Evolutionary conservation across 2,888 invertebrate genomes (phyloP).

Genomic region (Calameuta idolon): DNA sequence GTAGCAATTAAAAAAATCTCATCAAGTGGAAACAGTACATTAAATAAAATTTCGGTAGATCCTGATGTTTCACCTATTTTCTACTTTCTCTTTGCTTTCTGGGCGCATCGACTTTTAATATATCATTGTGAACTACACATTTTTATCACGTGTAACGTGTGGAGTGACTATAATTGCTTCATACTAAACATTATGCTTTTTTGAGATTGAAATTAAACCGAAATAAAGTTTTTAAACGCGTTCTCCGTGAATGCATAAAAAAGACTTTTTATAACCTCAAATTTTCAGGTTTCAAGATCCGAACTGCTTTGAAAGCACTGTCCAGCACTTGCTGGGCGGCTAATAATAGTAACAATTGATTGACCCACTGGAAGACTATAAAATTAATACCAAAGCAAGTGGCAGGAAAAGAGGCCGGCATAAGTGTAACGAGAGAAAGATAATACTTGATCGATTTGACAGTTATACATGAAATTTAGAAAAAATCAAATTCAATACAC

Average conservation of each 20-base stretch:
- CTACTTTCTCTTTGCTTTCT: neutral
- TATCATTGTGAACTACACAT: neutral
- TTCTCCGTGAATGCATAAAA: neutral
- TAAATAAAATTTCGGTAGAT: neutral
- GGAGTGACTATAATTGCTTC: neutral
- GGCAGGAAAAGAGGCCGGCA: slow-evolving; percentile 3
- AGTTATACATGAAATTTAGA: neutral
- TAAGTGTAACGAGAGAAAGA: neutral
- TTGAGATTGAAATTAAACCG: neutral
- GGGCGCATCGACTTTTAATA: neutral
- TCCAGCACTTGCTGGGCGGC: neutral
- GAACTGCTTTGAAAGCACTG: too few relatives aligned
- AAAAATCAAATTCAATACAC: neutral
- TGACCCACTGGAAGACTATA: slow-evolving; percentile 36
- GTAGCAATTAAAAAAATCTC: neutral
- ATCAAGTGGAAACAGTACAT: neutral
- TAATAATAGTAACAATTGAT: slow-evolving; percentile 9
- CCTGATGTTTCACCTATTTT: neutral
- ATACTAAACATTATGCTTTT: neutral
- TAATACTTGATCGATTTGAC: neutral
- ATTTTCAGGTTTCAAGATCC: neutral
- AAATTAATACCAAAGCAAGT: slow-evolving; percentile 24
- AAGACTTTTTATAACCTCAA: neutral
- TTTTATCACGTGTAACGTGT: neutral
- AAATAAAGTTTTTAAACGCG: neutral